phyloP scores from a whole-genome alignment of 2,888 invertebrate species.

The Stenurella melanura region DNA sequence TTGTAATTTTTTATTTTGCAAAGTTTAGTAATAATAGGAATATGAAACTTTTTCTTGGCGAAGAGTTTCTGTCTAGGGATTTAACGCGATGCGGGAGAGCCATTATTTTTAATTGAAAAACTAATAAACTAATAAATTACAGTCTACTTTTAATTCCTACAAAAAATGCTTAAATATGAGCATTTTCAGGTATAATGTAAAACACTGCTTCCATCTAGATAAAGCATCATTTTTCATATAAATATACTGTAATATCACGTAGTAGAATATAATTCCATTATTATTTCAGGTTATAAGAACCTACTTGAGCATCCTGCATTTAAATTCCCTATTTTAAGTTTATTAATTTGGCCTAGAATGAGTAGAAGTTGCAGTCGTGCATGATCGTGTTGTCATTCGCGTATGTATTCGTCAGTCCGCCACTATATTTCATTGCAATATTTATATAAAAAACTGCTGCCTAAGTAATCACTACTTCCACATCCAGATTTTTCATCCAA shows the following conservation, averaged over 20 bases:
- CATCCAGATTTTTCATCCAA: too few species aligned
- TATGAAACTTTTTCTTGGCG: constrained; percentile 32
- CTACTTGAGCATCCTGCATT: too few species aligned
- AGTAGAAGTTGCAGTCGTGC: too few species aligned
- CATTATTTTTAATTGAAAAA: constrained; percentile 42
- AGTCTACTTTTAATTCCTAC: constrained; percentile 23
- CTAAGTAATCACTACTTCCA: too few species aligned
- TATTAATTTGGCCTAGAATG: too few species aligned
- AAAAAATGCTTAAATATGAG: constrained; percentile 16
- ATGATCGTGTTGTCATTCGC: too few species aligned
- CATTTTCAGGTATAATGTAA: background rate
- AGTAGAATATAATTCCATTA: background rate
- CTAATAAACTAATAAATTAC: constrained; percentile 42
- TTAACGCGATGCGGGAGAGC: constrained; percentile 28
- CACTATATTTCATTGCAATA: too few species aligned
- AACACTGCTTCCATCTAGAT: background rate
- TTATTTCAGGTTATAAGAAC: too few species aligned
- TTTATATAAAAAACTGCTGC: too few species aligned
- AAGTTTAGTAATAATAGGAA: constrained; percentile 37
- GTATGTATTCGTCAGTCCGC: too few species aligned
- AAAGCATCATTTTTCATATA: background rate
- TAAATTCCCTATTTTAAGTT: too few species aligned
- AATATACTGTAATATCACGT: too few species aligned
- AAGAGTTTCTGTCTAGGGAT: constrained; percentile 18
- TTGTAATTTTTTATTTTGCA: constrained; percentile 28